Conservation (phyloP, 2,113 vertebrate species). For the Aptenodytes patagonicus region DNA sequence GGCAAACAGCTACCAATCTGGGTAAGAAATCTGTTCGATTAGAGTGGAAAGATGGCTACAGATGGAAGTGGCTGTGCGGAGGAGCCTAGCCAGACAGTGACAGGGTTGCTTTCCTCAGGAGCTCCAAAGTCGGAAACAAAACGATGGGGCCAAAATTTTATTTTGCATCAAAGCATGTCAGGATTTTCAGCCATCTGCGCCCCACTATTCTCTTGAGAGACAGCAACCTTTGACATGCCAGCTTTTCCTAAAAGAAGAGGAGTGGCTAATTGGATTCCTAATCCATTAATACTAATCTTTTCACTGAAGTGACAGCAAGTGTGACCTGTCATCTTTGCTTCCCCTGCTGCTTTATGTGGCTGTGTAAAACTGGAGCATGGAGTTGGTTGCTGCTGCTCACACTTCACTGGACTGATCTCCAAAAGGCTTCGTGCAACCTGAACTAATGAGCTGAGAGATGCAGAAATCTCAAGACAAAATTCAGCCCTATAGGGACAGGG, state of each 20-base stretch:
- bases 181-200: constrained; percentile 40
- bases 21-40: constrained; percentile 66
- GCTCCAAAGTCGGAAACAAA: neutral
- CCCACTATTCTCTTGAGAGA: constrained; percentile 9
- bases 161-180: constrained; percentile 30
- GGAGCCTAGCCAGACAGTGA: constrained; percentile 14
- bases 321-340: constrained; percentile 18
- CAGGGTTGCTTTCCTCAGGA: constrained; percentile 28
- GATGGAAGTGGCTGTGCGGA: constrained; percentile 35
- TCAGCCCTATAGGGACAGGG: neutral
- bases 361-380: neutral
- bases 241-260: constrained; percentile 40
- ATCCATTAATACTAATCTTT: constrained; percentile 61
- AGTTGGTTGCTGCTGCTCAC: neutral
- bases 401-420: neutral
- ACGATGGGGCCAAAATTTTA: neutral
- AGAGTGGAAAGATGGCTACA: constrained; percentile 50
- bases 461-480: neutral
- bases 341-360: neutral
- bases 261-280: constrained; percentile 61
- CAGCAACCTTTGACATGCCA: constrained; percentile 36
- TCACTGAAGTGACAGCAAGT: constrained; percentile 8
- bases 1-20: constrained; percentile 72
- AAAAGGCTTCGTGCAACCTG: neutral
- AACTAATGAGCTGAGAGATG: neutral